Conservation (phyloP, 2,797 vertebrate genomes). For the Trichosurus vulpecula region DNA sequence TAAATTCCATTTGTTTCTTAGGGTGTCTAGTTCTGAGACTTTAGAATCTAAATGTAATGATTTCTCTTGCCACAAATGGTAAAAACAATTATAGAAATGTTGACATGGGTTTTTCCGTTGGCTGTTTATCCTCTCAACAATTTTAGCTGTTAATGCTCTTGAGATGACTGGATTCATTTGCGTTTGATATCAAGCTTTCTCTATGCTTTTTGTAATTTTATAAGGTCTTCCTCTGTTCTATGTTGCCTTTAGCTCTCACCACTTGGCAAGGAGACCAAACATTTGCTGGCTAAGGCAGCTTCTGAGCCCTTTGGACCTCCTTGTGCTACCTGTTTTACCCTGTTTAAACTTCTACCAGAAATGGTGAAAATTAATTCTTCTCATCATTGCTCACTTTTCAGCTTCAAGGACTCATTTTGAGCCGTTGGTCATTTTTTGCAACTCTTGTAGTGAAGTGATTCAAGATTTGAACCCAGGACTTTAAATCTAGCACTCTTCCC, state of each 20-base stretch:
- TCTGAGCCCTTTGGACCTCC: neutral
- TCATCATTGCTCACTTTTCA: neutral
- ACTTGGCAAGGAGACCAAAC: neutral
- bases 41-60: neutral
- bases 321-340: neutral
- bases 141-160: neutral
- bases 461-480: neutral
- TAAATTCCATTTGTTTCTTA: neutral
- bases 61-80: neutral
- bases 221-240: neutral
- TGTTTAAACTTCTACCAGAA: neutral
- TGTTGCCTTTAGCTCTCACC: neutral
- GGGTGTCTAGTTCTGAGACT: neutral
- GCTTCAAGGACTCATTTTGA: neutral
- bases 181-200: neutral
- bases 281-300: neutral
- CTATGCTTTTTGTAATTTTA: neutral
- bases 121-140: neutral
- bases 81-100: neutral
- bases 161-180: neutral
- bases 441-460: neutral
- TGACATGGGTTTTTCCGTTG: neutral
- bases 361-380: neutral
- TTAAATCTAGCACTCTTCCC: neutral
- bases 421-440: neutral